Evolutionary conservation across 2,797 vertebrate genomes (phyloP), one percentile per base, ranked within the genome.

Genomic region (Arctocebus calabarensis): DNA sequence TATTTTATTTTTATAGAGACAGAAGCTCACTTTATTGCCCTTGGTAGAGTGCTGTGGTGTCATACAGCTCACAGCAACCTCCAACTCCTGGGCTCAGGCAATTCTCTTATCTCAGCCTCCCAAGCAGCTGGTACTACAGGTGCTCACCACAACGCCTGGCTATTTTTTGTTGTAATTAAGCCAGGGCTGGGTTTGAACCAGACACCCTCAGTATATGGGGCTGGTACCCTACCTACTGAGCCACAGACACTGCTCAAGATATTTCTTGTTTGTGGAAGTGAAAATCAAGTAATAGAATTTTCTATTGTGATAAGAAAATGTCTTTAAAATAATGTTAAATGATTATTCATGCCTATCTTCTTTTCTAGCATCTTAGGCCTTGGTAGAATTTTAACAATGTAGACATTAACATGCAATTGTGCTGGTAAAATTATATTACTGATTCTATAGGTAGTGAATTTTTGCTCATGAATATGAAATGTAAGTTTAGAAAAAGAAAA

Each of bases 271-370:
- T 96, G 89, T 97, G 70, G 77, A 98, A 97, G 86, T 94, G 66
- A 97, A 97, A 98, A 93, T n/a, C 61, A 85, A 94, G 59, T 95
- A 94, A 93, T 83, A 70, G 78, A 96, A 97, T 83, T 97, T 94
- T 93, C 71, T 86, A 93, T 90, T 90, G 43, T 86, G 88, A 87
- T 96, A 84, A 92, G 97, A 97, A 94, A 94, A 59, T 0, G 92
- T 97, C 94, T 96, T 97, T 96, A 96, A 94, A 98, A 98, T 98
- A 97, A 98, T 98, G 94, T 86, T 94, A 96, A 98, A 96, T 97
- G 93, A 97, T 98, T 95, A 83, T 88, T 97, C 95, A 97, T 83
- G 85, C n/a, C 92, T 97, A 55, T 55, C 43, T 93, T 55, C 43
- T 93, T 98, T 84, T 97, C 68, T 1, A 13, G 43, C 55, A 94